Conservation (phyloP, 2,113 vertebrate species). For the Lophura nycthemera region DNA sequence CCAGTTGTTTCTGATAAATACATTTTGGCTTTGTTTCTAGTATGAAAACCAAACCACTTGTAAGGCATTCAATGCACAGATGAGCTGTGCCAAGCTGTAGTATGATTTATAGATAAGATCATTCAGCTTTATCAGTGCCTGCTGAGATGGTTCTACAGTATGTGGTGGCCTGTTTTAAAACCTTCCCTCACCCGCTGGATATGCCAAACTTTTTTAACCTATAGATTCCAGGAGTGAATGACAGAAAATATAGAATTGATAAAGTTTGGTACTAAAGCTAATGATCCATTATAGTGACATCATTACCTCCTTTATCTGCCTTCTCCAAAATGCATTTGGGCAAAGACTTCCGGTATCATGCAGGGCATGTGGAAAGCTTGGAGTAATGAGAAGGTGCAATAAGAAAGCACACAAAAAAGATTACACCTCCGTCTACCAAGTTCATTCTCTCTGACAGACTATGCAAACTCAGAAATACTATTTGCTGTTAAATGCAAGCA, state of each 20-base stretch:
- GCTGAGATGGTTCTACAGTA: background rate
- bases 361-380: background rate
- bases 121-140: slow-evolving; percentile 46
- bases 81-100: slow-evolving; percentile 39
- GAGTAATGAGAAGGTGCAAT: slow-evolving; percentile 27
- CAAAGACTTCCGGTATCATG: background rate
- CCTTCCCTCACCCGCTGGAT: background rate
- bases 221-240: background rate
- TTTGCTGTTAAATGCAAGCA: slow-evolving; percentile 5
- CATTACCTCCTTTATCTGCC: slow-evolving; percentile 18
- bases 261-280: slow-evolving; percentile 2
- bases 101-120: slow-evolving; percentile 37
- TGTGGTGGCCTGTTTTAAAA: background rate
- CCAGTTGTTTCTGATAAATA: slow-evolving; percentile 16
- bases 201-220: background rate
- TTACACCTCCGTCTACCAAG: background rate
- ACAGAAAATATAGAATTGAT: background rate
- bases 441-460: slow-evolving; percentile 6
- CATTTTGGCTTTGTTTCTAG: slow-evolving; percentile 24
- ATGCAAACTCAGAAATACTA: background rate
- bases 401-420: slow-evolving; percentile 12
- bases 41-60: background rate
- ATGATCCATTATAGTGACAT: slow-evolving; percentile 1
- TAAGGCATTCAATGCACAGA: background rate
- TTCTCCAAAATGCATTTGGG: background rate